Evolutionary conservation across 2,797 vertebrate species (phyloP), one percentile per base, ranked within the genome.

Genomic region (Cyprinodon diabolis): DNA sequence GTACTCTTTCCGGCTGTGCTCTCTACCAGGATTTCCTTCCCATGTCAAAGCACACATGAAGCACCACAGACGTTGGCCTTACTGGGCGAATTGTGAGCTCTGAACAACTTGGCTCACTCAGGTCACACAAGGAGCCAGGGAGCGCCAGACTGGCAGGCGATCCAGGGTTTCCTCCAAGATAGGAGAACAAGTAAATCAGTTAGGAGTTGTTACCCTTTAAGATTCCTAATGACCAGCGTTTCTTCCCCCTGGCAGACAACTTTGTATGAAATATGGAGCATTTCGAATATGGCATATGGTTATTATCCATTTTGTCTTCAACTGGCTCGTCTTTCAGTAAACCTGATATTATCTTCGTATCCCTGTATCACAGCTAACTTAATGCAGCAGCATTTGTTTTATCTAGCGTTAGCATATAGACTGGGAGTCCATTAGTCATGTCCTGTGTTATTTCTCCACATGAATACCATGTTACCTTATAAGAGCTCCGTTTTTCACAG

Each of bases 141-240:
- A 93, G 94, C 93, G 93, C 94, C 95, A 95, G 95, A 95, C 95
- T 95, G 95, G 95, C 94, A 95, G 95, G 94, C 95, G 93, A 94
- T 95, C 71, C 87, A 69, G 66, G 67, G 93, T 91, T 95, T 95
- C 94, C 95, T 95, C 91, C 90, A 76, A 94, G 94, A 96, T 95
- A 93, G 89, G 90, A 95, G 93, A 95, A 95, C 93, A 93, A 93
- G 93, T 95, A 94, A 94, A 94, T 95, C 93, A 92, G 91, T 94
- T 92, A 93, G 91, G 86, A 92, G 89, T 88, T 58, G 81, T 92
- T 92, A 92, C 86, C 91, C 90, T 93, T 93, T 92, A 92, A 90
- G 91, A 92, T 84, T 89, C 88, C 84, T 91, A 91, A 93, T 92
- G 92, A 93, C 88, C 86, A 85, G 76, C 79, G 87, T 87, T 85